A percentile compares a stretch with the other conserved stretches of the same genome.
These are phyloP conservation scores for Hirtodrosophila alboralis DNA, from an alignment of 2,888 invertebrate genomes.

Conservation along the genomic window DNA sequence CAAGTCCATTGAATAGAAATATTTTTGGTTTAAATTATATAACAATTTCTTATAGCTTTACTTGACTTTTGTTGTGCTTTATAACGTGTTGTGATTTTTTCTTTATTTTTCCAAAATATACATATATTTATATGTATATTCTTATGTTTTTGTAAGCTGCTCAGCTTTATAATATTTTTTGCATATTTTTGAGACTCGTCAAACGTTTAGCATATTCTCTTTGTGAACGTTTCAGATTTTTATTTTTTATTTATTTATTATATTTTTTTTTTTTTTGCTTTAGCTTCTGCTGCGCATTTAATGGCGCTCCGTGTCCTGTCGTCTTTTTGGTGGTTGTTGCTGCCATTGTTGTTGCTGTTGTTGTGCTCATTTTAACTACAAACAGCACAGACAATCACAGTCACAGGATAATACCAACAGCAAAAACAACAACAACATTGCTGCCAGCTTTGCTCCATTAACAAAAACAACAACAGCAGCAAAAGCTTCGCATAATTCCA, in stretches of 20 bases:
- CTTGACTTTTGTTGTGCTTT: constrained; percentile 16
- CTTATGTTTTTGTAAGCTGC: constrained; percentile 39
- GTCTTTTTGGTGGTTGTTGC: constrained; percentile 37
- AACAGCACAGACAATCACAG: constrained; percentile 73
- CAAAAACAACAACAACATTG: constrained; percentile 28
- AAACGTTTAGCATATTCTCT: constrained; percentile 76
- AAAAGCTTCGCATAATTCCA: constrained; percentile 71
- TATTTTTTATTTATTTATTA: not conserved
- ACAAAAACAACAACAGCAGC: constrained; percentile 69
- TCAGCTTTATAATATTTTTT: constrained; percentile 15
- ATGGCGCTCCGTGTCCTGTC: constrained; percentile 36
- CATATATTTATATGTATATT: not conserved
- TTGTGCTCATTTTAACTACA: constrained; percentile 69
- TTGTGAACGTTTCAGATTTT: constrained; percentile 55
- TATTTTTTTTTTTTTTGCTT: constrained; percentile 5
- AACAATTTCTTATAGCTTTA: constrained; percentile 9
- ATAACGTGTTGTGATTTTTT: constrained; percentile 35
- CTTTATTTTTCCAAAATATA: constrained; percentile 12
- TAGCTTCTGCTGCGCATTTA: constrained; percentile 64
- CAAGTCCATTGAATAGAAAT: constrained; percentile 2
- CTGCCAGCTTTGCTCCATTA: constrained; percentile 69
- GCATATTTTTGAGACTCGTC: constrained; percentile 50
- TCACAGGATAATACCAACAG: constrained; percentile 68
- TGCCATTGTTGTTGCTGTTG: constrained; percentile 25
- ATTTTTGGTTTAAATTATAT: constrained; percentile 15